Conservation (phyloP, 2,888 invertebrate genomes). For the Oligia strigilis region DNA sequence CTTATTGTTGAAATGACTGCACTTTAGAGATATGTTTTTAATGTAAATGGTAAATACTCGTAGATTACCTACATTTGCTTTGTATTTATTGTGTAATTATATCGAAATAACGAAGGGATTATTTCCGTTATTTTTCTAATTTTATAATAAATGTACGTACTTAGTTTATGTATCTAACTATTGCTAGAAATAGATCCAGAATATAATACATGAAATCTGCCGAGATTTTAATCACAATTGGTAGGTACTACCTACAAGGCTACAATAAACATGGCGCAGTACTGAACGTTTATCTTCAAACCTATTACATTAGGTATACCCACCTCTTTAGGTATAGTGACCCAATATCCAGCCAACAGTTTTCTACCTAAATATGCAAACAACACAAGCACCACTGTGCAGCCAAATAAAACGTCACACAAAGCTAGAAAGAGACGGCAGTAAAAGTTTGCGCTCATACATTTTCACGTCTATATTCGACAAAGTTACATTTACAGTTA, state of each 20-base stretch:
- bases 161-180: background rate
- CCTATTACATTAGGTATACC: conserved; percentile 12
- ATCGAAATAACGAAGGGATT: no score
- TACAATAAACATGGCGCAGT: background rate
- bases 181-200: background rate
- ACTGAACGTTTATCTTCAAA: background rate
- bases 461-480: conserved; percentile 75
- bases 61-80: no score
- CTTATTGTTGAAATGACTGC: no score
- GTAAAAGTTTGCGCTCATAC: conserved; percentile 74
- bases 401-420: conserved; percentile 73
- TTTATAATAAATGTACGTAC: no score
- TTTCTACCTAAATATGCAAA: conserved; percentile 57
- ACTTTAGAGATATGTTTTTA: no score
- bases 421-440: conserved; percentile 76
- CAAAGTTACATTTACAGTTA: conserved; percentile 52
- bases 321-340: conserved; percentile 30
- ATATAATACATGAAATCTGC: background rate
- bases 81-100: no score
- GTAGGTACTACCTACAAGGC: background rate
- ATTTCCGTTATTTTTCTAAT: no score
- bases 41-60: no score
- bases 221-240: background rate
- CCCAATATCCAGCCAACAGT: conserved; percentile 46
- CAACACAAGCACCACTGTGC: conserved; percentile 59